Base-by-base conservation (phyloP, 2,888 invertebrate species). In the Calephelis perditalis region DNA sequence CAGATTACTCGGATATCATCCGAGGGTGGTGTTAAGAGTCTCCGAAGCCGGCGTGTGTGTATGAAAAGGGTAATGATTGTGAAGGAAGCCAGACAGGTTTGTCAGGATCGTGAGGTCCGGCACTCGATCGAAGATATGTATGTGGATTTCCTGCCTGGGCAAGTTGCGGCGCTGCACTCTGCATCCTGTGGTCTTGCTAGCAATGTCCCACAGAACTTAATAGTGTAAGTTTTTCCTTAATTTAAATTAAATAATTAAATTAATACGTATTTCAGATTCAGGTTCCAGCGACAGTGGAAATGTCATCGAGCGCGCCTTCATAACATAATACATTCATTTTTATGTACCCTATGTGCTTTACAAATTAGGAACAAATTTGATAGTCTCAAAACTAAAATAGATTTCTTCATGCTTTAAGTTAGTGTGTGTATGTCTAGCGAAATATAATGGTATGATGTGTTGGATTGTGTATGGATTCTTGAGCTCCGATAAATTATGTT, bases 341-440 rank as follows among this genome's bases (percentile, higher is more conserved):
- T 79, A 71, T 80, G 75, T 78, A 78, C 75, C 72, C 68, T 81
- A 76, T 81, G 75, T 83, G 78, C 72, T 79, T 78, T 81, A 79
- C 74, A 72, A 76, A 67, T 76, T 87, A 89, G 86, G 86, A 90
- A 86, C 89, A 88, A 89, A 88, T 84, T 86, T 76, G 78, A 78
- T 81, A 79, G 83, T 82, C 79, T 82, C 82, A 79, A 83, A 76
- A 52, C 52, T 52, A 35, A 52, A 46, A 78, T 76, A 77, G 77
- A 79, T 82, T 81, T 80, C 79, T 84, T 86, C 82, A 82, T 84
- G 89, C 88, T 89, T 88, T 88, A 87, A 87, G 82, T 84, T 87
- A 58, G 63, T 67, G 66, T 66, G 70, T 79, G 73, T 80, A 78
- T 69, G 73, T 73, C 59, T 69, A 64, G 74, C 76, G 72, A 63